These are phyloP conservation scores for Apistogramma diplotaenia DNA, from an alignment of 2,113 vertebrate genomes.

Conservation along the genomic window DNA sequence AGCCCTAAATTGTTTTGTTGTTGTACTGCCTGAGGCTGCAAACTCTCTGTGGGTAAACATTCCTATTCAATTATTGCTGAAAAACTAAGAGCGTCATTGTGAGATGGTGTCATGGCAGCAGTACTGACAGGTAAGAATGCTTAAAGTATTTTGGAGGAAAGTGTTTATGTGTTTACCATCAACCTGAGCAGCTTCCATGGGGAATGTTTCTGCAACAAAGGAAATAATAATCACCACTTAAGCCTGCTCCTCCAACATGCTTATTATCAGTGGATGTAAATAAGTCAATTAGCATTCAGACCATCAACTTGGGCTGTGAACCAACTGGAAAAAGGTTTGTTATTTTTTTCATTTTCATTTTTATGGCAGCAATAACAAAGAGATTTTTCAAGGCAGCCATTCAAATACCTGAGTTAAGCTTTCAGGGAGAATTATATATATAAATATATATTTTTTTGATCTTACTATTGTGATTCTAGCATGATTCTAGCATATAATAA, in stretches of 20 bases:
- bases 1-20: conserved; percentile 28
- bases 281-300: conserved; percentile 38
- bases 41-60: conserved; percentile 19
- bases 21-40: conserved; percentile 32
- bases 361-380: conserved; percentile 1
- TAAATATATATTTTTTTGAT: too few relatives aligned
- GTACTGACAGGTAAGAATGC: conserved; percentile 11
- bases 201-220: conserved; percentile 31
- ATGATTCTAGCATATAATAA: too few relatives aligned
- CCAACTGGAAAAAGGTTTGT: background rate
- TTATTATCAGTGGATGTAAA: conserved; percentile 40
- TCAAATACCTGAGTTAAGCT: background rate
- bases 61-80: conserved; percentile 29
- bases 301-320: background rate
- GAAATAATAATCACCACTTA: conserved; percentile 52
- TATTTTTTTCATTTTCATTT: background rate
- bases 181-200: conserved; percentile 28
- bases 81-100: conserved; percentile 31
- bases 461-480: too few relatives aligned
- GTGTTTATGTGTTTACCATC: conserved; percentile 24
- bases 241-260: conserved; percentile 18
- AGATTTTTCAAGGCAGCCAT: background rate
- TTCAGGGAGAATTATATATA: background rate
- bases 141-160: background rate
- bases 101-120: conserved; percentile 1